Conservation (phyloP, 1,140 invertebrate species). For the Lamellibrachia luymesi region DNA sequence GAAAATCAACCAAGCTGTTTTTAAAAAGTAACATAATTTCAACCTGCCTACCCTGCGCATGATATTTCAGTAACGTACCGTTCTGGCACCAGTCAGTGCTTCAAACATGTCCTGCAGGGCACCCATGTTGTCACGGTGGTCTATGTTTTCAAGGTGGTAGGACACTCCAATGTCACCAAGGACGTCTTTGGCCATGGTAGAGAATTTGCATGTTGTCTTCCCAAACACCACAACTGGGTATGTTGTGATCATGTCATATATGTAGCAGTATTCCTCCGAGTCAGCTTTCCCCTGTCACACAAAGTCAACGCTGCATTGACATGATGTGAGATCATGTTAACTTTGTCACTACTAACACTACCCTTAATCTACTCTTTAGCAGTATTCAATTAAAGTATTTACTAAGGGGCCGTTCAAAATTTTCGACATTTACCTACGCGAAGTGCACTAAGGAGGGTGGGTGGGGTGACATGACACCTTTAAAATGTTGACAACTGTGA, state of each 20-base stretch:
- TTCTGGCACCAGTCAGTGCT: conserved; percentile 78
- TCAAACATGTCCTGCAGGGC: conserved; percentile 77
- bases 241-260: conserved; percentile 7
- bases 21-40: not conserved
- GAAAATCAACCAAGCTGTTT: not conserved
- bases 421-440: too few relatives aligned
- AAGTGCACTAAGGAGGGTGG: too few relatives aligned
- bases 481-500: too few relatives aligned
- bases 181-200: conserved; percentile 49
- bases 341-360: not conserved
- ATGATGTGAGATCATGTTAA: not conserved
- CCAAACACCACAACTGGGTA: conserved; percentile 67
- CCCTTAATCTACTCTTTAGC: not conserved
- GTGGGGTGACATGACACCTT: too few relatives aligned
- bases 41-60: not conserved
- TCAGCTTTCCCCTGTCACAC: not conserved
- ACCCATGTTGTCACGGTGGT: conserved; percentile 72
- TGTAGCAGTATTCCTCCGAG: conserved; percentile 13
- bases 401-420: too few relatives aligned
- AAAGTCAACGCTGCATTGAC: not conserved
- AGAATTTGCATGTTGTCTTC: conserved; percentile 79
- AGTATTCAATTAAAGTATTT: not conserved
- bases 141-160: conserved; percentile 72
- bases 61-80: conserved; percentile 59
- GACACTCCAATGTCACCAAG: conserved; percentile 26